These are phyloP conservation scores for Timandra comae DNA, from an alignment of 2,888 invertebrate species.

Conservation along the genomic window DNA sequence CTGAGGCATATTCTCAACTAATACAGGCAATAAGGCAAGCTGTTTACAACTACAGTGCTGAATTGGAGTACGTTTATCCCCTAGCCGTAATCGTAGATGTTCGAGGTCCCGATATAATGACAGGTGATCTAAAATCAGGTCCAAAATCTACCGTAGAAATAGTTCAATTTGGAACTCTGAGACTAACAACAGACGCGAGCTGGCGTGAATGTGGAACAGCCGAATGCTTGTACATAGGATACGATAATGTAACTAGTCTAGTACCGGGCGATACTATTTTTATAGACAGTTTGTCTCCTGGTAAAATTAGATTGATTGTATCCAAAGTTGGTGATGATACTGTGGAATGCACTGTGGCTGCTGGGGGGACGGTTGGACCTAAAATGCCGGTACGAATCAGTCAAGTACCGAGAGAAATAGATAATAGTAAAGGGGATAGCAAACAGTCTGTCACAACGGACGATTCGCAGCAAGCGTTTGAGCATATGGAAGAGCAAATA, in stretches of 20 bases:
- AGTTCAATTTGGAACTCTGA: constrained; percentile 47
- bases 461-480: constrained; percentile 80
- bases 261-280: constrained; percentile 65
- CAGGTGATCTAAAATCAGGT: constrained; percentile 62
- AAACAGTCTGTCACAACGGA: constrained; percentile 70
- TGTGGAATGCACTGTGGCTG: constrained; percentile 68
- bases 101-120: constrained; percentile 56
- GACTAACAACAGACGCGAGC: constrained; percentile 67
- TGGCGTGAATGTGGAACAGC: constrained; percentile 74
- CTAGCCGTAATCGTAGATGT: constrained; percentile 63
- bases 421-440: constrained; percentile 56
- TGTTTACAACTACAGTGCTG: constrained; percentile 65
- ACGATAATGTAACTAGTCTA: constrained; percentile 69
- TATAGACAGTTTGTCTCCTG: constrained; percentile 59
- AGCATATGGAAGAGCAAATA: constrained; percentile 75
- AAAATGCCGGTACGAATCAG: constrained; percentile 72
- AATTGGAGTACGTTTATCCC: constrained; percentile 67
- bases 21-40: constrained; percentile 66
- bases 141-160: constrained; percentile 50
- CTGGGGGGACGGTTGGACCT: constrained; percentile 70
- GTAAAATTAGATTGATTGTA: constrained; percentile 52
- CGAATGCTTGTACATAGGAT: constrained; percentile 74
- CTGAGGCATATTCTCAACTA: constrained; percentile 29
- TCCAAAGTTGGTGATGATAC: constrained; percentile 60
- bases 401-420: constrained; percentile 65